Percentiles rank a stretch among this genome's conserved stretches.
Evolutionary conservation across 2,888 invertebrate species (phyloP).

Genomic region (Suillia variegata): DNA sequence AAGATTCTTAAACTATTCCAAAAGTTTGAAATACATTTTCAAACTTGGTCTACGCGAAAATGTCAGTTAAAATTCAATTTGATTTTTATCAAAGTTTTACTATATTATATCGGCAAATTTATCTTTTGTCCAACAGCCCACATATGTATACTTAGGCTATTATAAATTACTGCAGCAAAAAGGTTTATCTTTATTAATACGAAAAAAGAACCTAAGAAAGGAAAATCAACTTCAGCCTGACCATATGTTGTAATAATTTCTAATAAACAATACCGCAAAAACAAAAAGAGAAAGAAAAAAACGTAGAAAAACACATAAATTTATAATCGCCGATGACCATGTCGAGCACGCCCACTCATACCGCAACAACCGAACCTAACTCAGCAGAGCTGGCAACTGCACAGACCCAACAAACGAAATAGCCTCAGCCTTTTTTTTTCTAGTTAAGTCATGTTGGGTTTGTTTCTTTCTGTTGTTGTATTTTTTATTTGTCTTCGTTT

Average conservation of each 20-base stretch:
- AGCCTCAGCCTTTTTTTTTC: constrained; percentile 30
- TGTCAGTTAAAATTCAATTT: too few relatives aligned
- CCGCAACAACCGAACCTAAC: constrained; percentile 27
- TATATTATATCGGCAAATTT: too few relatives aligned
- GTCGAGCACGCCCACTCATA: constrained; percentile 47
- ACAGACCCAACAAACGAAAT: neutral
- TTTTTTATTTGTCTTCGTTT: neutral
- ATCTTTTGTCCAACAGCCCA: too few relatives aligned
- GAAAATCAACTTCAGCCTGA: neutral
- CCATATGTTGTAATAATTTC: constrained; percentile 45
- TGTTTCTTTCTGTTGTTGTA: neutral
- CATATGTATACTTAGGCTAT: too few relatives aligned
- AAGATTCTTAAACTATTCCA: too few relatives aligned
- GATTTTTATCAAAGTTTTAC: too few relatives aligned
- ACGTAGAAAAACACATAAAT: constrained; percentile 35
- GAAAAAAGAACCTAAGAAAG: neutral
- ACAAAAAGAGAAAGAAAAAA: constrained; percentile 25
- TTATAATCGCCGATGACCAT: constrained; percentile 50
- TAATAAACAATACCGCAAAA: constrained; percentile 30
- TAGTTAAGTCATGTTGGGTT: constrained; percentile 44
- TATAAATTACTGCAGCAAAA: neutral
- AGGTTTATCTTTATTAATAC: too few relatives aligned
- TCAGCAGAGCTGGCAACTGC: neutral
- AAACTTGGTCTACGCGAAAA: too few relatives aligned
- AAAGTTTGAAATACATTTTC: too few relatives aligned